A percentile compares a stretch with the other conserved stretches of the same genome.
Conservation (phyloP, 2,888 invertebrate species). For the Schizaphis graminum region DNA sequence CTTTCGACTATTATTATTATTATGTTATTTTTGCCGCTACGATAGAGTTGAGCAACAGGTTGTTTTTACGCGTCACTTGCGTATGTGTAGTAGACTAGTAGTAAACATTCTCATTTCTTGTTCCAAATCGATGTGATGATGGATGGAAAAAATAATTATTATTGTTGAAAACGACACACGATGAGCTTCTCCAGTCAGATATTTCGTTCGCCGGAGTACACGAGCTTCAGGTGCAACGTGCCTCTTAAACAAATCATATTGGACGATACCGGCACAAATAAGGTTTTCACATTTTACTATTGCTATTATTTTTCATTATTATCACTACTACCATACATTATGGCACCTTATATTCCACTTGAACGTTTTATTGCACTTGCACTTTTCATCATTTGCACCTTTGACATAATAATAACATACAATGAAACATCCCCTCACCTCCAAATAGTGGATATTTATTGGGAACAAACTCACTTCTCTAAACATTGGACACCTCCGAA, state of each 20-base stretch:
- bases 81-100: not conserved
- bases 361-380: not conserved
- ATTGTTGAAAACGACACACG: constrained; percentile 27
- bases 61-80: not conserved
- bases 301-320: not conserved
- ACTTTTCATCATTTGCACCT: not conserved
- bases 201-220: constrained; percentile 82
- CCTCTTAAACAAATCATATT: constrained; percentile 83
- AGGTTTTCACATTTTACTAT: constrained; percentile 73
- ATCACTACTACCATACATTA: not conserved
- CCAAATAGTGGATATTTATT: no score
- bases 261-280: constrained; percentile 80
- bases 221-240: constrained; percentile 83
- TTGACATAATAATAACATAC: not conserved
- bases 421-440: not conserved
- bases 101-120: not conserved
- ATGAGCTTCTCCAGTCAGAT: constrained; percentile 82
- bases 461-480: no score
- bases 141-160: not conserved
- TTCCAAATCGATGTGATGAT: not conserved
- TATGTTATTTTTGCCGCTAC: not conserved
- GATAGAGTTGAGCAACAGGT: constrained; percentile 42
- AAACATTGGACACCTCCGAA: no score
- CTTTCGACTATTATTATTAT: not conserved
- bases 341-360: not conserved